Evolutionary conservation across 1,140 invertebrate genomes (phyloP).

Genomic region (Drosophila oshimai): DNA sequence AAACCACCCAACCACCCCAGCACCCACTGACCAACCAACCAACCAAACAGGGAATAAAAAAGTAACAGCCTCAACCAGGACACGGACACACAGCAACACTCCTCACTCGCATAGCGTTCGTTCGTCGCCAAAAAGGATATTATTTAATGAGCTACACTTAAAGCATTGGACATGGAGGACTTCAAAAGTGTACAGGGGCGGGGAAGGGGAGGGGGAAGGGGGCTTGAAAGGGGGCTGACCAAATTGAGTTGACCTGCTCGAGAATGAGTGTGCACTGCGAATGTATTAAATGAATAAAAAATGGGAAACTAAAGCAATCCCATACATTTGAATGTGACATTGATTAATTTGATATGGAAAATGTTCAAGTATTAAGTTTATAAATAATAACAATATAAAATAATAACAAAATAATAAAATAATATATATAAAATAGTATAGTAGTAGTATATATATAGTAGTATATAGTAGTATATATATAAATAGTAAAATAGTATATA

Average conservation of each 20-base stretch:
- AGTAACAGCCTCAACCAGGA: slow-evolving; percentile 30
- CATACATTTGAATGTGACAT: no score
- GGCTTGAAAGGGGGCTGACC: slow-evolving; percentile 6
- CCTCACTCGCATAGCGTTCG: not conserved
- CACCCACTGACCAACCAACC: not conserved
- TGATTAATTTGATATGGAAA: no score
- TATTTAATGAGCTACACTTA: slow-evolving; percentile 81
- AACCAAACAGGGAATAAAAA: slow-evolving; percentile 24
- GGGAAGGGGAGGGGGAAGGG: not conserved
- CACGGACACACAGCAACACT: slow-evolving; percentile 11
- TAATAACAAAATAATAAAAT: no score
- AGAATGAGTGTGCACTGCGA: slow-evolving; percentile 6
- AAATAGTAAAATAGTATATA: no score
- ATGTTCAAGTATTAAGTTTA: no score
- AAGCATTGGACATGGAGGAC: slow-evolving; percentile 48
- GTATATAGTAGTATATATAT: no score
- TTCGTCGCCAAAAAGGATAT: slow-evolving; percentile 71
- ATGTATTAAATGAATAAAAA: no score
- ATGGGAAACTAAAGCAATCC: no score
- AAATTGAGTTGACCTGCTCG: slow-evolving; percentile 72
- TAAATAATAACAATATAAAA: no score
- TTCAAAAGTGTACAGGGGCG: not conserved
- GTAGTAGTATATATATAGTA: no score
- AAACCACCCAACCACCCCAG: not conserved
- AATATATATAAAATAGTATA: no score